Conservation (phyloP, 30 jellyfish, hydroid and myxozoan genomes). For the Aurelia sp. region DNA sequence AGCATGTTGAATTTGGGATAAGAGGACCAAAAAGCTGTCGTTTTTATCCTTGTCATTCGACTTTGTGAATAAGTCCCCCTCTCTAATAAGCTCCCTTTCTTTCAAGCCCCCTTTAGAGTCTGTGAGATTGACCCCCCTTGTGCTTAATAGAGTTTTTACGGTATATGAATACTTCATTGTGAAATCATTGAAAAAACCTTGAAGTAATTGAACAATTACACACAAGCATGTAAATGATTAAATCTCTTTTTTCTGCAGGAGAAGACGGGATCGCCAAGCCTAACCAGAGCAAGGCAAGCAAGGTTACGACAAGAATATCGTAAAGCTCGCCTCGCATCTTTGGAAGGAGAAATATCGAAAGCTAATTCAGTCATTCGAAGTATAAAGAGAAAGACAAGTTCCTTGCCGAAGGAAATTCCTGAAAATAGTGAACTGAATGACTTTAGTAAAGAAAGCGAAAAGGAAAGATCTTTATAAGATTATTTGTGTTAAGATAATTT, state of each 20-base stretch:
- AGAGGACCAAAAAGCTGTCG: too few relatives aligned
- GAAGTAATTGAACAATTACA: background rate
- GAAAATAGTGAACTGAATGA: conserved; percentile 12
- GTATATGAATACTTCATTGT: too few relatives aligned
- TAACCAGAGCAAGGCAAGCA: conserved; percentile 75
- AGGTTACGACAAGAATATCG: conserved; percentile 74
- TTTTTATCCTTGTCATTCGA: too few relatives aligned
- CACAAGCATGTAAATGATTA: too few relatives aligned
- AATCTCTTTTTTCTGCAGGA: background rate
- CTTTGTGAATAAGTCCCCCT: too few relatives aligned
- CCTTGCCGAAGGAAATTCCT: conserved; percentile 41
- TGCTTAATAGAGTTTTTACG: too few relatives aligned
- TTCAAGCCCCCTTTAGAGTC: too few relatives aligned
- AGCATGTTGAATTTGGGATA: too few relatives aligned
- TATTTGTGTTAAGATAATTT: background rate
- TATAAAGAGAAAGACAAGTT: conserved; percentile 14
- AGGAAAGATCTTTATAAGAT: background rate
- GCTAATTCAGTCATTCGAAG: conserved; percentile 60
- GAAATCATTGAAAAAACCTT: too few relatives aligned
- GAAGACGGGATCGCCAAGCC: conserved; percentile 37
- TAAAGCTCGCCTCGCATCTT: conserved; percentile 70
- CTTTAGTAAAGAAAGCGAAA: background rate
- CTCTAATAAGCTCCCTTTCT: too few relatives aligned
- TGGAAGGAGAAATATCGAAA: conserved; percentile 68
- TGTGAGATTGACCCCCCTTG: too few relatives aligned